Base-by-base conservation (phyloP, 2,113 vertebrate genomes). In the Scomber japonicus region DNA sequence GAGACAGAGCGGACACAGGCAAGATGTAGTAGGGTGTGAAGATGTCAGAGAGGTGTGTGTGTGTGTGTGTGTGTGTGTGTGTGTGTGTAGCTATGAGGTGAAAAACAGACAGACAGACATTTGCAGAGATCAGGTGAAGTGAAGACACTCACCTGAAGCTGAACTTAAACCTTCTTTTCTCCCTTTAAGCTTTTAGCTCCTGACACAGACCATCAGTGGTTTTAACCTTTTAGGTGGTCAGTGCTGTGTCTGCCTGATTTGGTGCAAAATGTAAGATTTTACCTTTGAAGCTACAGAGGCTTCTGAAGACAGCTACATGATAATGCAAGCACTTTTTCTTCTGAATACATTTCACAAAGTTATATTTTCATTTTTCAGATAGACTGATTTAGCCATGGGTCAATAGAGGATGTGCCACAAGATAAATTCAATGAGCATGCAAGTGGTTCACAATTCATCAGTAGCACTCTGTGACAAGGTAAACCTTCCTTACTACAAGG, bases 121-220 rank as follows among this genome's bases (percentile, higher is more conserved):
- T 44, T 54, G 60, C 19, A 55, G 49, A 30, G 40, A 82, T 71
- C 51, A 83, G 50, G 24, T 61, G 21, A 84, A 71, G 67, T 48
- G 51, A 80, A 64, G 50, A 70, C 53, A 19, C 61, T 69, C 35
- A 80, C 73, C 71, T 65, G 61, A 80, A 51, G 50, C 48, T 48
- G 24, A 77, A 84, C 61, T 59, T 76, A 21, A 78, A 27, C 61
- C 27, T 48, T 21, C 46, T 48, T 85, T 69, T 67, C 67, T 64
- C 45, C 61, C 46, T 53, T n/a, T 67, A 50, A 63, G 40, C 61
- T 73, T 73, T 55, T 51, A 67, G 53, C 53, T 82, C 40, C 71
- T 71, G 71, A 81, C 40, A 13, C 15, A 24, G 24, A 59, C 17
- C 30, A 65, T 11, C 54, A 44, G 8, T 31, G 10, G 40, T 56